Conservation (phyloP, 2,888 invertebrate species). For the Icerya purchasi region DNA sequence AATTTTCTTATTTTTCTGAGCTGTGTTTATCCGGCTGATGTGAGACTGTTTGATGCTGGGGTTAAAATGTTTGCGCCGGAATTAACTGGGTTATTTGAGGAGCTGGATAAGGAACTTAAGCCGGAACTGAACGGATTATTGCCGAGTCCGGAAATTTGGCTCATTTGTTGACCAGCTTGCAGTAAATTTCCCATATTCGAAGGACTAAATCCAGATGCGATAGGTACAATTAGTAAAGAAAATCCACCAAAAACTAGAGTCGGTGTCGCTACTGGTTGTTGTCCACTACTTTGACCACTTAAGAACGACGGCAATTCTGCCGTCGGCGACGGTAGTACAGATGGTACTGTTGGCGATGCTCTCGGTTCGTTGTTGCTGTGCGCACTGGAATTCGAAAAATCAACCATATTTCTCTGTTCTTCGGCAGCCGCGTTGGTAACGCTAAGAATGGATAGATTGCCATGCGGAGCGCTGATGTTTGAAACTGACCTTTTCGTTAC, state of each 20-base stretch:
- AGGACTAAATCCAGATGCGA: constrained; percentile 9
- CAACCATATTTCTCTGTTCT: background rate
- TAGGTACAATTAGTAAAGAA: constrained; percentile 10
- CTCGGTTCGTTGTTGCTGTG: background rate
- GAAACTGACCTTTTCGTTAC: background rate
- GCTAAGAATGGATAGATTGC: background rate
- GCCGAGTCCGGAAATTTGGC: constrained; percentile 5
- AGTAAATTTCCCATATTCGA: constrained; percentile 11
- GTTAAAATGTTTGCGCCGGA: too few relatives aligned
- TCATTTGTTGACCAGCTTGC: constrained; percentile 12
- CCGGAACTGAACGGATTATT: constrained; percentile 4
- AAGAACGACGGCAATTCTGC: background rate
- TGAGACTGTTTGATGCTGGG: too few relatives aligned
- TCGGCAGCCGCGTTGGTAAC: background rate
- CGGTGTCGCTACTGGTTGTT: background rate
- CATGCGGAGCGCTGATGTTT: background rate
- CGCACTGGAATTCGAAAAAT: background rate
- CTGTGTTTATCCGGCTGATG: too few relatives aligned
- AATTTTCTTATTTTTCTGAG: too few relatives aligned
- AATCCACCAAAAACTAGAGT: constrained; percentile 14
- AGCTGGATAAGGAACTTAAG: constrained; percentile 1
- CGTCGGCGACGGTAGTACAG: too few relatives aligned
- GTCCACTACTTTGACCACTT: background rate
- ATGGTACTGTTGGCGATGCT: background rate
- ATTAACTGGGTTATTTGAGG: too few relatives aligned